Evolutionary conservation across 2,113 vertebrate species (phyloP).

Genomic region (Cynocephalus volans): DNA sequence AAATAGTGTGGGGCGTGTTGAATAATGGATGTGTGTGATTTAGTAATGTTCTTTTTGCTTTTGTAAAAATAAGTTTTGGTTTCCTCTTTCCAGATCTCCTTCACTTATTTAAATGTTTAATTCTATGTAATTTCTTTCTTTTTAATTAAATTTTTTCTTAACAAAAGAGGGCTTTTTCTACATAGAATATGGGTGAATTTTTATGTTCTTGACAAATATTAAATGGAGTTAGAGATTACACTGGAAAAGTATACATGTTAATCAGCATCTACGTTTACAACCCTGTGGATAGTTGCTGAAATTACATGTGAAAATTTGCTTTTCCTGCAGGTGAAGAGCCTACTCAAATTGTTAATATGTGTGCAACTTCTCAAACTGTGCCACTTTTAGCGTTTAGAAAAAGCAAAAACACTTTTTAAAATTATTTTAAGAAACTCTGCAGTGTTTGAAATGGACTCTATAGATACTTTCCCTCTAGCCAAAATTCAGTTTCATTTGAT

Average conservation of each 20-base stretch:
- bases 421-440: conserved; percentile 17
- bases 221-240: not conserved
- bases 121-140: not conserved
- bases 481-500: not conserved
- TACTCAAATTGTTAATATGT: not conserved
- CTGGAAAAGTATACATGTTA: not conserved
- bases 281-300: not conserved
- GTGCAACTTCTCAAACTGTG: not conserved
- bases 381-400: not conserved
- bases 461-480: not conserved
- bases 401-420: not conserved
- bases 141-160: conserved; percentile 16
- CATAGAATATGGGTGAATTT: not conserved
- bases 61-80: conserved; percentile 44
- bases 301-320: not conserved
- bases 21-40: not conserved
- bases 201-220: not conserved
- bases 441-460: not conserved
- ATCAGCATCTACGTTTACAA: not conserved
- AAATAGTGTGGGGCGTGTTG: not conserved
- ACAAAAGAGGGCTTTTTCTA: not conserved
- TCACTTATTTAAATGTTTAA: conserved; percentile 19
- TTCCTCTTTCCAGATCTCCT: conserved; percentile 27
- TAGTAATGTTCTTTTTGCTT: conserved; percentile 2
- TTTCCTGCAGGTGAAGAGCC: not conserved